A percentile compares a stretch with the other conserved stretches of the same genome.
Evolutionary conservation across 2,113 vertebrate species (phyloP).

Genomic region (Periophthalmodon schlosseri): DNA sequence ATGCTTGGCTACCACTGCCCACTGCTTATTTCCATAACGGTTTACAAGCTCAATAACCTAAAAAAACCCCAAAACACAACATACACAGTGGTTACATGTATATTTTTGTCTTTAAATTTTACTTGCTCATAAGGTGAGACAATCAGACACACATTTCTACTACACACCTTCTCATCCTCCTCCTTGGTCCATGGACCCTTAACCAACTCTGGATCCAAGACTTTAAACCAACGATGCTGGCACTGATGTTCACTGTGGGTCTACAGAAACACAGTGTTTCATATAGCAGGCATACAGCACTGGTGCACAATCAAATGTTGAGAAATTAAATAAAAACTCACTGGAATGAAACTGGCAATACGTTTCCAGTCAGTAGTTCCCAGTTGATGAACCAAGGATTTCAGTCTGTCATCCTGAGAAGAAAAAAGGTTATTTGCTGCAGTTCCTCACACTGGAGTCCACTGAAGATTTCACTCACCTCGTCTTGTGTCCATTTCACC

Average conservation of each 20-base stretch:
- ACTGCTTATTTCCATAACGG: slow-evolving; percentile 94
- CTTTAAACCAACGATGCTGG: slow-evolving; percentile 94
- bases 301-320: background rate
- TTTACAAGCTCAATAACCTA: slow-evolving; percentile 97
- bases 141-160: background rate
- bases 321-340: slow-evolving; percentile 70
- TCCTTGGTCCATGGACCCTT: slow-evolving; percentile 99
- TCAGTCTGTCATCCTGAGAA: slow-evolving; percentile 89
- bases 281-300: background rate
- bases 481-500: slow-evolving; percentile 92
- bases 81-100: background rate
- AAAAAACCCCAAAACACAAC: slow-evolving; percentile 1
- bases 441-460: background rate
- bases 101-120: background rate
- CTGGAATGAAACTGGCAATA: slow-evolving; percentile 86
- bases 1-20: slow-evolving; percentile 95
- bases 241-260: slow-evolving; percentile 94
- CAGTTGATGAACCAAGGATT: slow-evolving; percentile 84
- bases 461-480: slow-evolving; percentile 73
- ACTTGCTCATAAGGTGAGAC: background rate
- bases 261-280: slow-evolving; percentile 57
- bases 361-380: slow-evolving; percentile 92
- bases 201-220: slow-evolving; percentile 92
- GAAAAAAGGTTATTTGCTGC: background rate
- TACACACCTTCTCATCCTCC: slow-evolving; percentile 91